A percentile compares a stretch with the other conserved stretches of the same genome.
Evolutionary conservation across 2,797 vertebrate species (phyloP).

Genomic region (Mycteria americana): DNA sequence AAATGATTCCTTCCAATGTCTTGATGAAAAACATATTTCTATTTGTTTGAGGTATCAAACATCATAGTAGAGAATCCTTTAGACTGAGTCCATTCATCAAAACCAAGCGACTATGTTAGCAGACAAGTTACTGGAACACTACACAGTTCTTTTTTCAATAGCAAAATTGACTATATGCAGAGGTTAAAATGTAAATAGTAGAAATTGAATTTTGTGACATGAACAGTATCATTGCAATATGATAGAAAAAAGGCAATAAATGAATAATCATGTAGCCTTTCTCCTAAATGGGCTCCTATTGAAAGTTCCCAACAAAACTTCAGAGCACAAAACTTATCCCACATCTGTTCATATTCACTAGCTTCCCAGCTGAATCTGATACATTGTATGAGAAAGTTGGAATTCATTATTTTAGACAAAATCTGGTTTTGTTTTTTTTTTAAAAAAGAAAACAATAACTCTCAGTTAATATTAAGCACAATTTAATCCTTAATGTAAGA

Average conservation of each 20-base stretch:
- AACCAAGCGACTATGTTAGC: neutral
- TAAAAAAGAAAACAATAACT: neutral
- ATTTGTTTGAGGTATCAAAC: constrained; percentile 63
- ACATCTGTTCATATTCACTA: constrained; percentile 40
- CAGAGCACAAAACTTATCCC: neutral
- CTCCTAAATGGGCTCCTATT: neutral
- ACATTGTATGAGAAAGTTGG: neutral
- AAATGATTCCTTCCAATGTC: constrained; percentile 47
- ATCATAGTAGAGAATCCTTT: constrained; percentile 61
- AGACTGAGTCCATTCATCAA: constrained; percentile 63
- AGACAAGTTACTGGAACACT: constrained; percentile 20
- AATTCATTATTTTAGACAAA: neutral
- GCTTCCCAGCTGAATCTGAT: neutral
- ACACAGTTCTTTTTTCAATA: neutral
- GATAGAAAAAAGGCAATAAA: constrained; percentile 5
- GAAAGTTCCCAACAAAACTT: constrained; percentile 18
- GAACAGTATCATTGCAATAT: constrained; percentile 50
- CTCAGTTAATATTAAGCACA: neutral
- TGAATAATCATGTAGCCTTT: constrained; percentile 14
- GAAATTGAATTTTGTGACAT: neutral
- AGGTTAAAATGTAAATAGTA: constrained; percentile 25
- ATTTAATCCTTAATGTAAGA: constrained; percentile 9
- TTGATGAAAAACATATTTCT: constrained; percentile 45
- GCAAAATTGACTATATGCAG: constrained; percentile 32
- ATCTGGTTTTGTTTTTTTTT: neutral